A percentile compares a stretch with the other conserved stretches of the same genome.
These are phyloP conservation scores for Drosophila multiciliata DNA, from an alignment of 2,888 invertebrate species.

Conservation along the genomic window DNA sequence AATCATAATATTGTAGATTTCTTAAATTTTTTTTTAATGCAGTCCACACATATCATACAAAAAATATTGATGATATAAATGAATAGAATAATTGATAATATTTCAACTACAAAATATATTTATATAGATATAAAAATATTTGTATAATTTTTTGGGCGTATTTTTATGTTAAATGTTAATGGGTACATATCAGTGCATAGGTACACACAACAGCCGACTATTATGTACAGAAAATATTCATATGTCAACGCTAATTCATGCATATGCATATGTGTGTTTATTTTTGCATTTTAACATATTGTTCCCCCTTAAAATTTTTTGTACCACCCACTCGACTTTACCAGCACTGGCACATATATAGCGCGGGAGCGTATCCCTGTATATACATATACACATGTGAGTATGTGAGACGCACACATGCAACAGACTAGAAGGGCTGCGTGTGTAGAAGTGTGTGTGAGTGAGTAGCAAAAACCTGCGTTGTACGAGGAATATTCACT, in stretches of 20 bases:
- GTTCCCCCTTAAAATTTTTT: slow-evolving; percentile 7
- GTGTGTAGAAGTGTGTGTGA: slow-evolving; percentile 12
- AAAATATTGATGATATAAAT: background rate
- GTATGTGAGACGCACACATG: slow-evolving; percentile 15
- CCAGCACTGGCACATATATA: slow-evolving; percentile 37
- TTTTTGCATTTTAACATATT: slow-evolving; percentile 18
- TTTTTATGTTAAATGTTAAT: too few species aligned
- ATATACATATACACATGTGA: slow-evolving; percentile 8
- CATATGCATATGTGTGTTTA: background rate
- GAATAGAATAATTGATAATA: background rate
- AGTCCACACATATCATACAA: too few species aligned
- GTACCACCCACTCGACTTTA: slow-evolving; percentile 41
- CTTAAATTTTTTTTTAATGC: too few species aligned
- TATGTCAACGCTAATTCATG: background rate
- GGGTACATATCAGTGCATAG: background rate
- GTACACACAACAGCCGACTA: background rate
- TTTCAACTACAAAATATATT: background rate
- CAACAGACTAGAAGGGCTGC: slow-evolving; percentile 7
- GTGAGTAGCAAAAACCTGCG: slow-evolving; percentile 23
- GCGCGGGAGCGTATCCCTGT: background rate
- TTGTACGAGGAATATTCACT: slow-evolving; percentile 56
- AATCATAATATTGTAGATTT: too few species aligned
- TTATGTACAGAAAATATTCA: background rate
- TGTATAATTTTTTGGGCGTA: background rate
- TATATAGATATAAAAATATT: background rate